Evolutionary conservation across 1,140 invertebrate species (phyloP).

Genomic region (Neodiprion pinetum): DNA sequence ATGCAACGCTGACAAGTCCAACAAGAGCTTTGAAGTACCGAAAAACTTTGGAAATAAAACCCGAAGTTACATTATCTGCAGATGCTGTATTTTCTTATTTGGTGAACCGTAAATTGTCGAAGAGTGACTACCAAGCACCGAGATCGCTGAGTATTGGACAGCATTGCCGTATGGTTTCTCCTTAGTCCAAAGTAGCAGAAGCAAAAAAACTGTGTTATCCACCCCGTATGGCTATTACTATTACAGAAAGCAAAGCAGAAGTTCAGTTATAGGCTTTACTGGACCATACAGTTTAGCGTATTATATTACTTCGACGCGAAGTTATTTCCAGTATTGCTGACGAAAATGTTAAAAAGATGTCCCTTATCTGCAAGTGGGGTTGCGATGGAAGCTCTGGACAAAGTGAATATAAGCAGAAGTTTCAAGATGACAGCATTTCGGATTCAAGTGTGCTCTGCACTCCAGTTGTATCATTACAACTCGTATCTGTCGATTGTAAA

Average conservation of each 20-base stretch:
- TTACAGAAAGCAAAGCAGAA: conserved; percentile 33
- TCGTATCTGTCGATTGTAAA: conserved; percentile 19
- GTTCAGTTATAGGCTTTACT: conserved; percentile 35
- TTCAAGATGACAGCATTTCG: conserved; percentile 30
- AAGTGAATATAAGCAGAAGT: conserved; percentile 43
- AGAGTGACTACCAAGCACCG: conserved; percentile 8
- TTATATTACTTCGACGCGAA: conserved; percentile 29
- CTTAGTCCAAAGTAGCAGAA: conserved; percentile 27
- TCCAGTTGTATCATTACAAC: conserved; percentile 41
- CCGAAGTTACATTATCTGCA: conserved; percentile 11
- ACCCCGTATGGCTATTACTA: conserved; percentile 18
- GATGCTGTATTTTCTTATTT: conserved; percentile 16
- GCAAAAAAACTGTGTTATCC: conserved; percentile 33
- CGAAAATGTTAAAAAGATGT: conserved; percentile 25
- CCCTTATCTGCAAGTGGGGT: conserved; percentile 45
- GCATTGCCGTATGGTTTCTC: conserved; percentile 9
- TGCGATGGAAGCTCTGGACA: conserved; percentile 45
- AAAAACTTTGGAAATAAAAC: conserved; percentile 1
- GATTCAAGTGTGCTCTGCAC: conserved; percentile 40
- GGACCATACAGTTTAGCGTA: conserved; percentile 33
- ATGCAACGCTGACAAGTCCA: conserved; percentile 12
- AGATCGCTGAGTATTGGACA: conserved; percentile 8
- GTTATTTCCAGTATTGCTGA: conserved; percentile 30
- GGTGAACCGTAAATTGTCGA: conserved; percentile 14
- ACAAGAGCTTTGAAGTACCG: conserved; percentile 18